Evolutionary conservation across 2,888 invertebrate species (phyloP), one percentile per base, ranked within the genome.

Genomic region (Sphecodes monilicornis): DNA sequence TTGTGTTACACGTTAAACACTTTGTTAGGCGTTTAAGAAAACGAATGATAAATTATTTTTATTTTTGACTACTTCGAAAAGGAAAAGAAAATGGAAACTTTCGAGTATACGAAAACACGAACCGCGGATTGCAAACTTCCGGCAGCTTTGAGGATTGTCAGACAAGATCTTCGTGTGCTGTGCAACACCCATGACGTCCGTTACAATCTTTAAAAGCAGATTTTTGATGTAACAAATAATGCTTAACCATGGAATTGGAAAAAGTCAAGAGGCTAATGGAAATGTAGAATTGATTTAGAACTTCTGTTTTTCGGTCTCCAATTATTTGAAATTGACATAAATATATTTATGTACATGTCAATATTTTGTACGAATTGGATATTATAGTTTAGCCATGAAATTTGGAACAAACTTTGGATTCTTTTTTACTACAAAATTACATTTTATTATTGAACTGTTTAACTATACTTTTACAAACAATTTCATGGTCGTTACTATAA

Each of bases 111-210:
- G 29, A 76, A 80, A 80, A 76, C 43, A 29, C 68, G 80, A 60
- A 76, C 10, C 41, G 60, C n/a, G 50, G 80, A 60, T 69, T 68
- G 57, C 80, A 26, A 60, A 74, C 73, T 73, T 83, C 83, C 83
- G 76, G 64, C n/a, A 54, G 69, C 11, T 72, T 76, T 74, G 57
- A 46, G 64, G 36, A 72, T 68, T 41, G 57, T 46, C 72, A 60
- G 72, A 73, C 80, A 66, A 32, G 54, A 50, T 69, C 72, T 50
- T 26, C 32, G 16, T 18, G 32, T 18, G 10, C 10, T 39, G 57
- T 43, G 26, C 72, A n/a, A 66, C 46, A 43, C 32, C 66, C 76
- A 80, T 72, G 26, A 76, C 80, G 50, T 46, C 46, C 41, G 39
- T 50, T 29, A 26, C 22, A 16, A 43, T 26, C 32, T 41, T 66